A percentile compares a stretch with the other conserved stretches of the same genome.
phyloP scores from a whole-genome alignment of 1,140 invertebrate genomes.

The Brevipalpus yothersi region DNA sequence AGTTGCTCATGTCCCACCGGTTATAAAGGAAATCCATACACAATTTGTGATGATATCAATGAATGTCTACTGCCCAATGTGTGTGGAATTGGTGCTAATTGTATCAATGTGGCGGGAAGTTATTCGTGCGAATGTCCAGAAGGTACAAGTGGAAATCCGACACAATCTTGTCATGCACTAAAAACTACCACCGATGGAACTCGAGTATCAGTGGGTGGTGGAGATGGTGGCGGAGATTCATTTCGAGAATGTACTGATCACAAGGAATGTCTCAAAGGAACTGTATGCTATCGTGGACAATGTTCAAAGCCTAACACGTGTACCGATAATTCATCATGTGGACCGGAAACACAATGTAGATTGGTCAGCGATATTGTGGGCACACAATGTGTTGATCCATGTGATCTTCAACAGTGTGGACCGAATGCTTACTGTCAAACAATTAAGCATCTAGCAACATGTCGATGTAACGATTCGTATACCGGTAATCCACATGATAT shows the following conservation, averaged over 20 bases:
- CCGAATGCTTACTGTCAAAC: conserved; percentile 62
- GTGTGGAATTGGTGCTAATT: conserved; percentile 49
- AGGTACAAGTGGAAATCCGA: conserved; percentile 5
- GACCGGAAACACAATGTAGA: conserved; percentile 24
- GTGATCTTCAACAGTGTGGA: conserved; percentile 30
- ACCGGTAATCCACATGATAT: conserved; percentile 40
- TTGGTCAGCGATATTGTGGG: conserved; percentile 6
- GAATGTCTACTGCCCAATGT: conserved; percentile 30
- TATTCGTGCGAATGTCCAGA: conserved; percentile 18
- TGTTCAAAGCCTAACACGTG: conserved; percentile 5
- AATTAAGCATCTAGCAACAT: conserved; percentile 53
- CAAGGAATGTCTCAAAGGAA: conserved; percentile 1
- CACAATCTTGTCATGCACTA: background rate
- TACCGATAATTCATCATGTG: conserved; percentile 11
- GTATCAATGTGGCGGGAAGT: conserved; percentile 34
- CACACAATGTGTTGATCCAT: background rate
- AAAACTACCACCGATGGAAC: background rate
- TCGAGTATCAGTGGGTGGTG: background rate
- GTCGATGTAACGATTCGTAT: conserved; percentile 50
- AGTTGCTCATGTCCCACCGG: conserved; percentile 48
- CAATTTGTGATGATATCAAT: conserved; percentile 7
- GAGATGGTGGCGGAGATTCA: too few species aligned
- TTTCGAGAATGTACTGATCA: conserved; percentile 1
- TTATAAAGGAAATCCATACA: background rate
- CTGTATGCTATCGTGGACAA: conserved; percentile 4